Evolutionary conservation across 2,113 vertebrate species (phyloP), one percentile per base, ranked within the genome.

Genomic region (Ascaphus truei): DNA sequence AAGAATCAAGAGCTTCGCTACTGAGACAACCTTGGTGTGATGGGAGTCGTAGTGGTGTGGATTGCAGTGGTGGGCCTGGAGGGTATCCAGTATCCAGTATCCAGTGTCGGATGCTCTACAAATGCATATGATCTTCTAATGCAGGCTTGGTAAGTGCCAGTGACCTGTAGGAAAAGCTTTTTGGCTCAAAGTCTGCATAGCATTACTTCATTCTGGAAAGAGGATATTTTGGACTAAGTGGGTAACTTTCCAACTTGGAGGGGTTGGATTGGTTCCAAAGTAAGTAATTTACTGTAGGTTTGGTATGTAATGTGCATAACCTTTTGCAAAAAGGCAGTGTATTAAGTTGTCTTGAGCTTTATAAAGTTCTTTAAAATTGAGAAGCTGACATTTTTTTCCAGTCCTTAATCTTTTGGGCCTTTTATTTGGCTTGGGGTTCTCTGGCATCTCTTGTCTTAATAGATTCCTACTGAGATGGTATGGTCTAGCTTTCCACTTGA

Each of bases 201-300:
- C 67, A 72, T 83, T 72, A 72, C 71, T 43, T 78, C 62, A 77
- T 75, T 74, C 75, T 72, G 68, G 62, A 81, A 50, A 26, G 66
- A 69, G 72, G 69, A 76, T 75, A 16, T 59, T 53, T 55, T 63
- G 61, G 59, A 74, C 7, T 0, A 58, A 6, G 29, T 80, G 76
- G 73, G 74, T 76, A 50, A 62, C 62, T 58, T 76, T 73, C 62
- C 41, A 8, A 52, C 39, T 65, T 79, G 79, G 71, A 76, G 77
- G 62, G 62, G 61, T 67, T 0, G 0, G 48, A 27, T 67, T 78
- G 65, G 62, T 0, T 27, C 76, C 78, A 80, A 79, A 59, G 71
- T 77, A 82, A 81, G 72, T 75, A 77, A 20, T 62, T 82, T 75
- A 53, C 68, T 76, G 1, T 72, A 76, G 71, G 30, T 48, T 73